phyloP scores from a whole-genome alignment of 2,797 vertebrate species.

The Momotus momota region DNA sequence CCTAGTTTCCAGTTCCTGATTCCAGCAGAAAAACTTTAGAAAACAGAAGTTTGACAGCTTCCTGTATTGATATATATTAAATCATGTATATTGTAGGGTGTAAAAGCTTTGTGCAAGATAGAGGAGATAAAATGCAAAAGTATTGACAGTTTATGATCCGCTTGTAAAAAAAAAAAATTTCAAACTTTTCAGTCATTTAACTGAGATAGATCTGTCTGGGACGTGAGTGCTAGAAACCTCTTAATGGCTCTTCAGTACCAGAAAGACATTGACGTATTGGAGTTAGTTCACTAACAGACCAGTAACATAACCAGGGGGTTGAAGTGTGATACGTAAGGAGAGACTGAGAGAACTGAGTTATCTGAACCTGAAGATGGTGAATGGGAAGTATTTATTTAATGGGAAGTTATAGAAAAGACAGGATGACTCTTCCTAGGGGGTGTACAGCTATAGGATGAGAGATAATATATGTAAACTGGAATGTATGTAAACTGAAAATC shows the following conservation, averaged over 20 bases:
- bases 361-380: background rate
- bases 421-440: background rate
- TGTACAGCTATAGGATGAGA: background rate
- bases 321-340: background rate
- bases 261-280: background rate
- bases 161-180: no score
- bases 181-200: background rate
- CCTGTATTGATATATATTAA: background rate
- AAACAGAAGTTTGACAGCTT: constrained; percentile 31
- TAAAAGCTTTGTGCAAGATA: background rate
- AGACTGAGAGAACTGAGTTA: background rate
- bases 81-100: background rate
- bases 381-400: background rate
- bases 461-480: background rate
- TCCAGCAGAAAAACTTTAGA: constrained; percentile 17
- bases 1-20: constrained; percentile 47
- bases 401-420: background rate
- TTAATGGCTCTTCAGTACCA: background rate
- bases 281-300: background rate
- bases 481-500: background rate
- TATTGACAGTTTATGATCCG: background rate
- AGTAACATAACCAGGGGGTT: background rate
- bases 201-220: background rate
- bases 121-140: background rate
- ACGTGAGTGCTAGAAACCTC: background rate